phyloP scores from a whole-genome alignment of 2,113 vertebrate species.

The Rutilus rutilus region DNA sequence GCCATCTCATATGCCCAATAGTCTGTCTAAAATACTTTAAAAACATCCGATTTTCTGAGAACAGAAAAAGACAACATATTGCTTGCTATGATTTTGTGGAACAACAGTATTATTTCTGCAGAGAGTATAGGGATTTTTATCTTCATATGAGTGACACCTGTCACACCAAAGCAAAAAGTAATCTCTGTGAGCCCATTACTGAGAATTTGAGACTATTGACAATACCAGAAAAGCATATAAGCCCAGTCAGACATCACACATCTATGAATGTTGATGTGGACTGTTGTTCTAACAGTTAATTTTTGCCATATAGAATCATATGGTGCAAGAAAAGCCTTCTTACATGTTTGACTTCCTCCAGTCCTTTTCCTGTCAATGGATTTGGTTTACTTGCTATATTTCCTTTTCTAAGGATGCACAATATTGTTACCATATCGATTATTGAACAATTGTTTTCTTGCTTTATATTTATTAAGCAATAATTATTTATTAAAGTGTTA shows the following conservation, averaged over 20 bases:
- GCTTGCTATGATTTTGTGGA: background rate
- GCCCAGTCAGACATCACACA: slow-evolving; percentile 6
- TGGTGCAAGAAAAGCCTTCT: background rate
- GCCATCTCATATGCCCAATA: background rate
- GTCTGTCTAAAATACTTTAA: background rate
- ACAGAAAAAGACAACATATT: background rate
- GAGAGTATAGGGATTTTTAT: background rate
- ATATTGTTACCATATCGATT: background rate
- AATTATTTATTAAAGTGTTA: no score
- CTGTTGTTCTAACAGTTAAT: background rate
- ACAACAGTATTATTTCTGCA: background rate
- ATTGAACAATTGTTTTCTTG: background rate
- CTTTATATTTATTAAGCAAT: background rate
- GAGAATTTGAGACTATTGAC: background rate
- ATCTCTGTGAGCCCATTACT: slow-evolving; percentile 12
- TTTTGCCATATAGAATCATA: background rate
- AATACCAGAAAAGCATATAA: slow-evolving; percentile 1
- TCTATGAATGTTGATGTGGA: slow-evolving; percentile 15
- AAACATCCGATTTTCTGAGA: background rate
- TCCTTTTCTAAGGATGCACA: background rate
- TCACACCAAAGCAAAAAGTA: slow-evolving; percentile 25
- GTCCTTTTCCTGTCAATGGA: background rate
- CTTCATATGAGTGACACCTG: background rate
- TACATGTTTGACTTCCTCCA: background rate
- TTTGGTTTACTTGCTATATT: background rate